Percentiles rank a stretch among this genome's conserved stretches.
Conservation (phyloP, 1,140 invertebrate species). For the Drosophila lini region DNA sequence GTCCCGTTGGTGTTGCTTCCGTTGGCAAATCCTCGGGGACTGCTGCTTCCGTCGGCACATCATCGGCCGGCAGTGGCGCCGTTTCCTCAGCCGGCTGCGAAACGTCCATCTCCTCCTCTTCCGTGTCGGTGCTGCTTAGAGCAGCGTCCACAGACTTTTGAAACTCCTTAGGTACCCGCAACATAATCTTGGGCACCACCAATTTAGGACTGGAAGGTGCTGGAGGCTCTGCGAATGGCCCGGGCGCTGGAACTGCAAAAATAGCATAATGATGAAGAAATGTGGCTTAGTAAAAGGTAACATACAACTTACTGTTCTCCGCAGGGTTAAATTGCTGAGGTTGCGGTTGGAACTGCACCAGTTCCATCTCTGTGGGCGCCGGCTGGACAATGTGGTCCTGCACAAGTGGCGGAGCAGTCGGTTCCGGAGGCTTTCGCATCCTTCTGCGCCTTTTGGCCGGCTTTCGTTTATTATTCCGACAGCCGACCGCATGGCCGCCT, state of each 20-base stretch:
- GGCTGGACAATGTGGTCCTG: constrained; percentile 8
- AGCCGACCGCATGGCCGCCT: constrained; percentile 63
- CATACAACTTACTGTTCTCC: constrained; percentile 35
- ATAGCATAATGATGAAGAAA: neutral
- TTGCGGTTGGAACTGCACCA: constrained; percentile 13
- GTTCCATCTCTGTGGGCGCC: neutral
- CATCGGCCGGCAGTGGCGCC: neutral
- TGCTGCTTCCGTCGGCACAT: neutral
- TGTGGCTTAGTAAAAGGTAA: neutral
- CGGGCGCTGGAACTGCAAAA: constrained; percentile 56
- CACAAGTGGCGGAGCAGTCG: neutral
- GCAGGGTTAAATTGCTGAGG: neutral
- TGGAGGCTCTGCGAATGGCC: constrained; percentile 9
- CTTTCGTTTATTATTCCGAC: constrained; percentile 57
- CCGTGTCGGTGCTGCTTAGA: constrained; percentile 75
- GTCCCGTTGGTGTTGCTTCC: neutral
- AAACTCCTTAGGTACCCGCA: constrained; percentile 85
- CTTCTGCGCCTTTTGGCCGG: constrained; percentile 6
- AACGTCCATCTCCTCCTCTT: constrained; percentile 58
- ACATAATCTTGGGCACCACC: constrained; percentile 85
- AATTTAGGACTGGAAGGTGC: constrained; percentile 52
- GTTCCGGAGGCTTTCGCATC: constrained; percentile 12
- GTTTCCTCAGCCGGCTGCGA: constrained; percentile 24
- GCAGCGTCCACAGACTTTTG: constrained; percentile 81
- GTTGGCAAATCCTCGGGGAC: neutral